A percentile compares a stretch with the other conserved stretches of the same genome.
These are phyloP conservation scores for Odontamblyopus lacepedii DNA, from an alignment of 2,797 vertebrate genomes.

Conservation along the genomic window DNA sequence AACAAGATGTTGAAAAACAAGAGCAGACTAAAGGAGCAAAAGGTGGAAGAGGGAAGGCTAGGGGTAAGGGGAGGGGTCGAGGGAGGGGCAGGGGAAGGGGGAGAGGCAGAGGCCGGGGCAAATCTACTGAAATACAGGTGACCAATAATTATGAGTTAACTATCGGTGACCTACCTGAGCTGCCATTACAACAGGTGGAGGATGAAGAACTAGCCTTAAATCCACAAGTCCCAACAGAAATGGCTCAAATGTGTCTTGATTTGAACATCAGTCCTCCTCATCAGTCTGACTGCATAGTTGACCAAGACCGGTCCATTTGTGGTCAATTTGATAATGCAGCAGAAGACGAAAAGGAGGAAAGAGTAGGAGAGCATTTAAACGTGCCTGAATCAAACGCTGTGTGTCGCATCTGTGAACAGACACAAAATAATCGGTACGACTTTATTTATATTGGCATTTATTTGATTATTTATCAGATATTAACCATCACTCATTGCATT, in stretches of 20 bases:
- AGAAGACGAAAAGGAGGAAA: slow-evolving; percentile 42
- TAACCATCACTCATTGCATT: slow-evolving; percentile 27
- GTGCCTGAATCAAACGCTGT: slow-evolving; percentile 80
- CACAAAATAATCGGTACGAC: slow-evolving; percentile 87
- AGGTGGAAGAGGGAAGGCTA: slow-evolving; percentile 61
- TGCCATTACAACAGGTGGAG: slow-evolving; percentile 45
- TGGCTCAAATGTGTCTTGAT: slow-evolving; percentile 26
- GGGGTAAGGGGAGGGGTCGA: slow-evolving; percentile 53
- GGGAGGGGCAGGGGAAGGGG: slow-evolving; percentile 64
- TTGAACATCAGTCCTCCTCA: slow-evolving; percentile 32
- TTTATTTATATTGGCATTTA: slow-evolving; percentile 14
- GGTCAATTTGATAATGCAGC: slow-evolving; percentile 64
- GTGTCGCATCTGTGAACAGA: slow-evolving; percentile 89
- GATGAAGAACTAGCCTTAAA: slow-evolving; percentile 60
- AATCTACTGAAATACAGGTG: slow-evolving; percentile 32
- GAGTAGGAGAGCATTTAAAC: slow-evolving; percentile 48
- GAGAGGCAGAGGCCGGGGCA: slow-evolving; percentile 60
- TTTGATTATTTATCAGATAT: slow-evolving; percentile 28
- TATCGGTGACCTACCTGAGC: slow-evolving; percentile 49
- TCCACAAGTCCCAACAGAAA: slow-evolving; percentile 11
- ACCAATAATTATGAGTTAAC: slow-evolving; percentile 45
- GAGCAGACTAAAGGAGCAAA: slow-evolving; percentile 37
- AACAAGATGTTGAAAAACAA: slow-evolving; percentile 46
- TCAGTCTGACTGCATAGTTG: slow-evolving; percentile 49
- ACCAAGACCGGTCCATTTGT: slow-evolving; percentile 44